Conservation (phyloP, 2,888 invertebrate species). For the Taphrorychus bicolor region DNA sequence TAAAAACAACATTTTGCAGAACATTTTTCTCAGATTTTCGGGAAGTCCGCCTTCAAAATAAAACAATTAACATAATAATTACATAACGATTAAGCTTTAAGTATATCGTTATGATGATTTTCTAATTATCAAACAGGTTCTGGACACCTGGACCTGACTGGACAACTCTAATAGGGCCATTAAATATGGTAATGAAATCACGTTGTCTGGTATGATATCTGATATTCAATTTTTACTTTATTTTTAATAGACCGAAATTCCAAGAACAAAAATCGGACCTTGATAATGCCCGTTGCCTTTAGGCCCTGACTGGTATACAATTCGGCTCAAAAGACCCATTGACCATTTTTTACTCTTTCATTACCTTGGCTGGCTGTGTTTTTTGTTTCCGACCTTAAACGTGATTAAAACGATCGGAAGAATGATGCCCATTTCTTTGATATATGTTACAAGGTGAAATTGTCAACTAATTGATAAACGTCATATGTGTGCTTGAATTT, state of each 20-base stretch:
- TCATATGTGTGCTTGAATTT: neutral
- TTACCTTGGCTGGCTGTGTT: neutral
- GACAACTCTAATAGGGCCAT: neutral
- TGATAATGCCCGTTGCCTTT: neutral
- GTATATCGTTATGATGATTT: neutral
- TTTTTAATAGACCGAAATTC: too few species aligned
- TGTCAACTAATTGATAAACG: neutral
- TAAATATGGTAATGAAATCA: neutral
- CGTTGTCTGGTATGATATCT: neutral
- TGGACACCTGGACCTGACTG: neutral
- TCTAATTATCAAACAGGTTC: neutral
- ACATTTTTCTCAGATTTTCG: neutral
- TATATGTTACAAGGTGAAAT: slow-evolving; percentile 9
- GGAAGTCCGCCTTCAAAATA: neutral
- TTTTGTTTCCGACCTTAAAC: slow-evolving; percentile 7
- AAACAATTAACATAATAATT: neutral
- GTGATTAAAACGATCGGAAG: slow-evolving; percentile 6
- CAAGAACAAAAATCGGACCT: too few species aligned
- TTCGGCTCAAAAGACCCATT: neutral
- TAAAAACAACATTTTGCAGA: neutral
- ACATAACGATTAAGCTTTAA: neutral
- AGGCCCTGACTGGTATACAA: neutral
- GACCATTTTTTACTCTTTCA: neutral
- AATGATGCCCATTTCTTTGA: neutral
- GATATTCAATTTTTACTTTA: neutral